Evolutionary conservation across 1,140 invertebrate genomes (phyloP).

Genomic region (Aphis craccivora): DNA sequence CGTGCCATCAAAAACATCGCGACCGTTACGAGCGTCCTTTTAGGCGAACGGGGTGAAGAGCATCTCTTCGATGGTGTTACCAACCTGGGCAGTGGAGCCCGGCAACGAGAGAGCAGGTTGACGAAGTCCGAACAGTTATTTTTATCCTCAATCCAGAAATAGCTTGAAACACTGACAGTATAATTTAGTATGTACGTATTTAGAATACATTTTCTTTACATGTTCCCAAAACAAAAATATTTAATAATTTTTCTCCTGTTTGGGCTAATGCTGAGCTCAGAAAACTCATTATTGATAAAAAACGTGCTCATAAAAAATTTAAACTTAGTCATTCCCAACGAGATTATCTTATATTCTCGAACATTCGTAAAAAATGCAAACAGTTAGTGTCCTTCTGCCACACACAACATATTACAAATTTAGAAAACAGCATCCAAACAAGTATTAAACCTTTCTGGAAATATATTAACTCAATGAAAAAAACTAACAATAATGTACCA

Average conservation of each 20-base stretch:
- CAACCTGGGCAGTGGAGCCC: no score
- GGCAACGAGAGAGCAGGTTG: no score
- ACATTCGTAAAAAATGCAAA: not conserved
- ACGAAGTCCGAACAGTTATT: no score
- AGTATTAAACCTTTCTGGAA: not conserved
- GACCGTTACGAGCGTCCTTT: no score
- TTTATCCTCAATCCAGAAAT: no score
- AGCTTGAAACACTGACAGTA: no score
- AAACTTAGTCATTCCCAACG: not conserved
- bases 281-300: not conserved
- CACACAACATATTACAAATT: not conserved
- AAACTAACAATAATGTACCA: not conserved
- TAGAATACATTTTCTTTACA: not conserved
- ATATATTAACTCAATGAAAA: not conserved
- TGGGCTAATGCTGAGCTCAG: not conserved
- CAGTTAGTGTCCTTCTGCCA: not conserved
- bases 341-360: conserved; percentile 13
- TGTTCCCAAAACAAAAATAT: not conserved
- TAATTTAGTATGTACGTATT: no score
- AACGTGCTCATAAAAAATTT: not conserved
- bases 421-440: not conserved
- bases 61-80: no score
- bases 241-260: not conserved
- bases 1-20: no score
- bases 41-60: no score